Evolutionary conservation across 2,888 invertebrate genomes (phyloP), one percentile per base, ranked within the genome.

Genomic region (Formica aserva): DNA sequence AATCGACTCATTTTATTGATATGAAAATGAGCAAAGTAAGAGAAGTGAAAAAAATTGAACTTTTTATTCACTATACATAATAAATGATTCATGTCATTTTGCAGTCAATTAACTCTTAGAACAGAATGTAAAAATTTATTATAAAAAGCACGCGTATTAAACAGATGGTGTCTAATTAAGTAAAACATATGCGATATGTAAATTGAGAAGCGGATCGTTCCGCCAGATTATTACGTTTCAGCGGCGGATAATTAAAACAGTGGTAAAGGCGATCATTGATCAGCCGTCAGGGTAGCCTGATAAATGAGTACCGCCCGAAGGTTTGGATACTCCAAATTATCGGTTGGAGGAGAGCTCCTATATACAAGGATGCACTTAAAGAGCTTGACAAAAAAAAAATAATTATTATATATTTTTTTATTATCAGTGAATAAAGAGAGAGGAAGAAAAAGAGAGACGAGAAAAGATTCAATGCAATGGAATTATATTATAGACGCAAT

Each of bases 251-350:
- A 80, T 80, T 80, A 62, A 60, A 84, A 82, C 84, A 74, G 85
- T 82, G 45, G 60, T 48, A 80, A 81, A 48, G 45, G 11, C 67
- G 15, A 69, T 45, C 35, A 57, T 72, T 81, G 86, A 77, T 85
- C 88, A 82, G 87, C 62, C 89, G 55, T 29, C 55, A 60, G 48
- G 26, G 76, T 55, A 71, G 62, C 84, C 84, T 87, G 67, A 66
- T 55, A 81, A 83, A 87, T 71, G 85, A 69, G 67, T 29, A 78
- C 65, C 82, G 62, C 4, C 35, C 55, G 29, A 55, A 66, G 81
- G 38, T 35, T 75, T 26, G 41, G 82, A 77, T 55, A 80, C 35
- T n/a, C 55, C 60, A 72, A 57, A 66, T 78, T 77, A 55, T 82
- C 67, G 57, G 63, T 55, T 32, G 32, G 60, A 86, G 38, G 71